These are phyloP conservation scores for Hartigia nigra DNA, from an alignment of 2,888 invertebrate species.

Conservation along the genomic window DNA sequence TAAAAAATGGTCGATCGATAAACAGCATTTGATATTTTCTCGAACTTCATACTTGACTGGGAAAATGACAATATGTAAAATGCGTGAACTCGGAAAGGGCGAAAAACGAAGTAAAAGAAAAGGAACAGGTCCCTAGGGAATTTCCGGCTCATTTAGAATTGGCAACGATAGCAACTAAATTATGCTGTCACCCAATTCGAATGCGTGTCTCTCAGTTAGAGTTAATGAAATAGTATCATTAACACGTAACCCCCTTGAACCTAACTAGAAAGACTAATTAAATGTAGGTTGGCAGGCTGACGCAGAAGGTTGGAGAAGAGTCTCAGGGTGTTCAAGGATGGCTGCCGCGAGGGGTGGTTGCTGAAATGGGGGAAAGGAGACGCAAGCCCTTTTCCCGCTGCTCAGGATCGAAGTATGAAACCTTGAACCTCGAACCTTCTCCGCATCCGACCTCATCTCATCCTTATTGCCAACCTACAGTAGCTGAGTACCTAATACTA, in stretches of 20 bases:
- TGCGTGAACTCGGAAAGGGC: no score
- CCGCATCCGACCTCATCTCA: not conserved
- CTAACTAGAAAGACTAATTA: slow-evolving; percentile 10
- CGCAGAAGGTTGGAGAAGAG: not conserved
- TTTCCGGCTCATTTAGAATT: not conserved
- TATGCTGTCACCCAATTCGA: not conserved
- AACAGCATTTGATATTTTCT: not conserved
- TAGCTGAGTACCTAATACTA: not conserved
- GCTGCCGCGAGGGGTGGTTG: not conserved
- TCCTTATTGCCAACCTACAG: not conserved
- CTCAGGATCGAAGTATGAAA: slow-evolving; percentile 2
- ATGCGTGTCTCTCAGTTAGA: slow-evolving; percentile 1
- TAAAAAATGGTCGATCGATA: not conserved
- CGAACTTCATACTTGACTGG: not conserved
- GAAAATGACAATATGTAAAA: not conserved
- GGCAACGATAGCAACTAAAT: not conserved
- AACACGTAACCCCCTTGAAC: slow-evolving; percentile 9
- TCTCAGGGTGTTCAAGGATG: not conserved
- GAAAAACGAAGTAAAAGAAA: not conserved
- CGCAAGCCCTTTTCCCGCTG: not conserved
- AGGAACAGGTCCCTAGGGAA: not conserved
- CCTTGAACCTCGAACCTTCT: slow-evolving; percentile 2
- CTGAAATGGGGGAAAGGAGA: not conserved
- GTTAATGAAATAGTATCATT: slow-evolving; percentile 9
- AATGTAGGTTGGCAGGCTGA: slow-evolving; percentile 6